A percentile compares a stretch with the other conserved stretches of the same genome.
Evolutionary conservation across 1,140 invertebrate genomes (phyloP).

Genomic region (Centruroides vittatus): DNA sequence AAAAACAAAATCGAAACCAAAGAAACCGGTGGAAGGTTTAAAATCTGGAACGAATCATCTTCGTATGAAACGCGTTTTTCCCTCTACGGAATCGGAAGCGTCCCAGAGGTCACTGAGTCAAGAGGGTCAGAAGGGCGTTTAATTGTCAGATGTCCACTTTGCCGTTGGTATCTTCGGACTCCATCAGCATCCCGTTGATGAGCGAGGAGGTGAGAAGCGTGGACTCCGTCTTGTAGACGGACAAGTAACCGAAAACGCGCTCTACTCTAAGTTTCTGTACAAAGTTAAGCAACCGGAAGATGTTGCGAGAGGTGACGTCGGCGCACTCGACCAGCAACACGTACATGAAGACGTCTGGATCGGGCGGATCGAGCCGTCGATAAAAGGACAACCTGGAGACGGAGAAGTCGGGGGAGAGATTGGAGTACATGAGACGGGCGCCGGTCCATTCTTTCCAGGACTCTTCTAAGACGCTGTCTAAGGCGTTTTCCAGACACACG

Average conservation of each 20-base stretch:
- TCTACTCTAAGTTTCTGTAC: conserved; percentile 31
- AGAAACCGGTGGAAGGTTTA: no score
- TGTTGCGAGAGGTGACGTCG: conserved; percentile 22
- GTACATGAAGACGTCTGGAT: conserved; percentile 33
- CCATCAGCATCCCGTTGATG: conserved; percentile 10
- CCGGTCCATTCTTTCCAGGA: conserved; percentile 39
- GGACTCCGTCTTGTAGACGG: conserved; percentile 29
- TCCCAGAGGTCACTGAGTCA: no score
- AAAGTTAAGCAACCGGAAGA: conserved; percentile 28
- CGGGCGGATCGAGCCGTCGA: conserved; percentile 25
- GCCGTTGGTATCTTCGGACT: not conserved
- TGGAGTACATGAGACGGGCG: conserved; percentile 32
- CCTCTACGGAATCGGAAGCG: no score
- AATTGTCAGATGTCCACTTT: conserved; percentile 12
- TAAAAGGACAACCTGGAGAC: conserved; percentile 30
- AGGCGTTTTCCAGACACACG: conserved; percentile 29
- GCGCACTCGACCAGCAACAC: conserved; percentile 32
- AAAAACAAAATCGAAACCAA: no score
- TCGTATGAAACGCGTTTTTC: no score
- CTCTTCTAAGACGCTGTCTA: conserved; percentile 27
- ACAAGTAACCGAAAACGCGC: conserved; percentile 29
- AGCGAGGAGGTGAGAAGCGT: conserved; percentile 15
- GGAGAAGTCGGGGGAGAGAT: conserved; percentile 31
- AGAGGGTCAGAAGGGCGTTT: no score
- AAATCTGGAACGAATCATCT: no score